Conservation (phyloP, 2,888 invertebrate species). For the Myopa tessellatipennis region DNA sequence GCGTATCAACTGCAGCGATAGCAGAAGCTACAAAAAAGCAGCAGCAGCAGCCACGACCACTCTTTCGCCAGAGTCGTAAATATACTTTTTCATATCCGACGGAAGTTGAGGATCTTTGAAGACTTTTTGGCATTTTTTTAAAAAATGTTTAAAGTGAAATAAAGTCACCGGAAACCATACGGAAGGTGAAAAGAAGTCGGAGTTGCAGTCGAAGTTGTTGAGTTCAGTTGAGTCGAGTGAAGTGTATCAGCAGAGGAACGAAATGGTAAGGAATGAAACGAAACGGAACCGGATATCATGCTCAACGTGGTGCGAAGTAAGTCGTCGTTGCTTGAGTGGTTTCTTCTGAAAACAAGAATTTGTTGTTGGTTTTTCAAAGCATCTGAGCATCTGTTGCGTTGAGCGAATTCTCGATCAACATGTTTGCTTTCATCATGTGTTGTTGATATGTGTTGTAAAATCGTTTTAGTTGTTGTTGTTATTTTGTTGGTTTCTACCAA, state of each 20-base stretch:
- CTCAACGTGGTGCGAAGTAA: not conserved
- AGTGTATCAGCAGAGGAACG: not conserved
- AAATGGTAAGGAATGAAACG: not conserved
- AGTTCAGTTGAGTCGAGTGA: not conserved
- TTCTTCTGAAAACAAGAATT: not conserved
- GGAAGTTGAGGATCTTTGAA: not conserved
- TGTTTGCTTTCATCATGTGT: not conserved
- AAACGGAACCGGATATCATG: constrained; percentile 30
- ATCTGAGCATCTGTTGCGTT: not conserved
- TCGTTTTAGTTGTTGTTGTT: no score
- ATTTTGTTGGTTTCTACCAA: no score
- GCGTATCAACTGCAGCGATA: not conserved
- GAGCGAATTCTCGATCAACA: not conserved
- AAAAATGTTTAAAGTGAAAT: not conserved
- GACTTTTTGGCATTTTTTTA: not conserved
- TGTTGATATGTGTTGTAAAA: no score
- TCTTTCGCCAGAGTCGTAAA: not conserved
- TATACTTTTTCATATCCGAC: constrained; percentile 28
- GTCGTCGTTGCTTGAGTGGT: not conserved
- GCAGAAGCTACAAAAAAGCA: not conserved
- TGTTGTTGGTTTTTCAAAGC: not conserved
- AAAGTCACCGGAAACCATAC: constrained; percentile 19
- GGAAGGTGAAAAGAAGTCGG: constrained; percentile 12
- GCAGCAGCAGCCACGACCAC: no score
- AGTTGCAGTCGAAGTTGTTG: not conserved